Base-by-base conservation (phyloP, 2,797 vertebrate species). In the Apodemus agrarius region DNA sequence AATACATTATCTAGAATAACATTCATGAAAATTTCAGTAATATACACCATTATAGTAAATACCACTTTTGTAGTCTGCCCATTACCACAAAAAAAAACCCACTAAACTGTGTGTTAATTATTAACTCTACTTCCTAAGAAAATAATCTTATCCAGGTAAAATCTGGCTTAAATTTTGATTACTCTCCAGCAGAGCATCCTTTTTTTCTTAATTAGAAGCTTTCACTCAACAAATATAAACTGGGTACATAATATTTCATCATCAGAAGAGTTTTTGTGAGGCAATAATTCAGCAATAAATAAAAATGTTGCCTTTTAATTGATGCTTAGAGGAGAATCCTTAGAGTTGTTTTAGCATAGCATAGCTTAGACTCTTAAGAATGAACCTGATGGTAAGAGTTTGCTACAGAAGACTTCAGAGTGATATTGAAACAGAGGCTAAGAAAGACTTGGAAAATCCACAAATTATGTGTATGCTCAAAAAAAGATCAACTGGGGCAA, bases 91-190 rank as follows among this genome's bases (percentile, higher is more conserved):
- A 89, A 90, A 90, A n/a, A n/a, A n/a, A n/a, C n/a, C 40, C 31
- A 91, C 1, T 37, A 87, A 91, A 79, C 54, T 10, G 34, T 65
- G 31, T 34, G 61, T 81, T 8, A 63, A 61, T 79, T 74, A 72
- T 52, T 76, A 84, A 34, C 40, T 72, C 72, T 19, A 59, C 0
- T 72, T 86, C 16, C n/a, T 31, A 16, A 2, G 17, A 90, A 94
- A 95, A 86, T 81, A 10, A 88, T 90, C 93, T 88, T 75, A 90
- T 13, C 5, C 75, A 95, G 46, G 8, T 79, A 83, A 86, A 82
- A 96, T 69, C 43, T 59, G 26, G 16, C 6, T 96, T 76, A 80
- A 91, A 34, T 89, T 67, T 31, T 83, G 13, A 59, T 85, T 90
- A 57, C 89, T 92, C 40, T 93, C 69, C 72, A 84, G 52, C 24